A percentile compares a stretch with the other conserved stretches of the same genome.
phyloP scores from a whole-genome alignment of 2,888 invertebrate genomes.

The Luffia ferchaultella region DNA sequence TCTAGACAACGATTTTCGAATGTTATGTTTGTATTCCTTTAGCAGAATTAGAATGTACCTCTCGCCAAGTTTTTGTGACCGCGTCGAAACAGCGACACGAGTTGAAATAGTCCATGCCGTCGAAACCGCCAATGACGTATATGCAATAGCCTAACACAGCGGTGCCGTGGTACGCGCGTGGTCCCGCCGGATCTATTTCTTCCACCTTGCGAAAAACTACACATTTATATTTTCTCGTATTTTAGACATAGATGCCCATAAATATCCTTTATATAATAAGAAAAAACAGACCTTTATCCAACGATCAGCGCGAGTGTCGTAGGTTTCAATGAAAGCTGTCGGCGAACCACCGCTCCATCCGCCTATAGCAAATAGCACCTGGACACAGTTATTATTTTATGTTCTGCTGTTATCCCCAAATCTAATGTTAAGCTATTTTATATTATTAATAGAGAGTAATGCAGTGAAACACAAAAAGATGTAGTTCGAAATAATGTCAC shows the following conservation, averaged over 20 bases:
- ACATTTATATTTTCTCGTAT: slow-evolving; percentile 4
- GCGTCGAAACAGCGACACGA: slow-evolving; percentile 90
- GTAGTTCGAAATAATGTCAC: too few relatives aligned
- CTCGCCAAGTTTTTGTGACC: slow-evolving; percentile 83
- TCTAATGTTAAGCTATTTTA: too few relatives aligned
- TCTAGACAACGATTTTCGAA: too few relatives aligned
- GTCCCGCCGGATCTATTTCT: slow-evolving; percentile 83
- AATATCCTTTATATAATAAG: slow-evolving; percentile 1
- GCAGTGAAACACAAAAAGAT: too few relatives aligned
- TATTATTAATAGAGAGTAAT: too few relatives aligned
- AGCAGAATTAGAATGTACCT: too few relatives aligned
- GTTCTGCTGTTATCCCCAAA: too few relatives aligned
- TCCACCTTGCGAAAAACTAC: slow-evolving; percentile 54
- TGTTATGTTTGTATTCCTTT: too few relatives aligned
- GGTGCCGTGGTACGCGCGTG: slow-evolving; percentile 93
- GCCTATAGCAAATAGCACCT: slow-evolving; percentile 77
- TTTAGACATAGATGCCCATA: neutral
- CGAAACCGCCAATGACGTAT: slow-evolving; percentile 92
- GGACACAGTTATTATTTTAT: too few relatives aligned
- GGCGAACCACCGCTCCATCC: slow-evolving; percentile 74
- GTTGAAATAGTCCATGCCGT: slow-evolving; percentile 89
- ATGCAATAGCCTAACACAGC: slow-evolving; percentile 86
- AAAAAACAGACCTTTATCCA: slow-evolving; percentile 76
- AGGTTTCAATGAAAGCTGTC: slow-evolving; percentile 84
- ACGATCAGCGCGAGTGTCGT: slow-evolving; percentile 88